These are phyloP conservation scores for Harpagifer antarcticus DNA, from an alignment of 2,797 vertebrate species.

Conservation along the genomic window DNA sequence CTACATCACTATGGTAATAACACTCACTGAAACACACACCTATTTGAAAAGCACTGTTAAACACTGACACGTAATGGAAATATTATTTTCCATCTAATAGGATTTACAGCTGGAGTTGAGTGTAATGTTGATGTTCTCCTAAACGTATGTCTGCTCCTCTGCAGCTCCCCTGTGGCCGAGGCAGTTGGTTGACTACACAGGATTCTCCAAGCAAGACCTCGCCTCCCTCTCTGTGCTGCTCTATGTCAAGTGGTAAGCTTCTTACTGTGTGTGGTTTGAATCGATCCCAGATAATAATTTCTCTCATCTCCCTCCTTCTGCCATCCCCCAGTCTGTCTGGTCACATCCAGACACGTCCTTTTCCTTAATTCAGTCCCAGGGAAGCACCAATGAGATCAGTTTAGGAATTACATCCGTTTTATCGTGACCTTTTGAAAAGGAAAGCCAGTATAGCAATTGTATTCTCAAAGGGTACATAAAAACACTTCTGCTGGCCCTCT, in stretches of 20 bases:
- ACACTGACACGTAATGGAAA: background rate
- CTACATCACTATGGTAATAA: slow-evolving; percentile 91
- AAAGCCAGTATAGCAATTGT: background rate
- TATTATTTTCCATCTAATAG: slow-evolving; percentile 27
- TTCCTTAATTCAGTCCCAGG: background rate
- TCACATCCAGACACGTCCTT: slow-evolving; percentile 3
- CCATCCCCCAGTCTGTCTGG: background rate
- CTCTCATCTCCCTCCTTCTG: too few relatives aligned
- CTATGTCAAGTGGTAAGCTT: slow-evolving; percentile 93
- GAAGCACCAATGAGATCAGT: background rate
- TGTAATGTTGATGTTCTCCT: slow-evolving; percentile 31
- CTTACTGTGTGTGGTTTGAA: background rate
- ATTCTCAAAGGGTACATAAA: background rate
- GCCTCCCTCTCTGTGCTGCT: slow-evolving; percentile 88
- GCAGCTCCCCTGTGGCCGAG: slow-evolving; percentile 92
- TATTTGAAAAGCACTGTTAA: background rate
- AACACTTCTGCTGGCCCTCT: background rate
- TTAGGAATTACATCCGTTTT: background rate
- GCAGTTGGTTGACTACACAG: slow-evolving; percentile 89
- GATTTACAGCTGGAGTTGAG: slow-evolving; percentile 24
- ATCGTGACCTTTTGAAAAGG: background rate
- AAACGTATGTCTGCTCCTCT: slow-evolving; percentile 30
- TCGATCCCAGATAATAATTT: slow-evolving; percentile 19
- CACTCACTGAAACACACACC: background rate
- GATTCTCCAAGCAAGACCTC: slow-evolving; percentile 92